Evolutionary conservation across 2,113 vertebrate genomes (phyloP), one percentile per base, ranked within the genome.

Genomic region (Malurus melanocephalus): DNA sequence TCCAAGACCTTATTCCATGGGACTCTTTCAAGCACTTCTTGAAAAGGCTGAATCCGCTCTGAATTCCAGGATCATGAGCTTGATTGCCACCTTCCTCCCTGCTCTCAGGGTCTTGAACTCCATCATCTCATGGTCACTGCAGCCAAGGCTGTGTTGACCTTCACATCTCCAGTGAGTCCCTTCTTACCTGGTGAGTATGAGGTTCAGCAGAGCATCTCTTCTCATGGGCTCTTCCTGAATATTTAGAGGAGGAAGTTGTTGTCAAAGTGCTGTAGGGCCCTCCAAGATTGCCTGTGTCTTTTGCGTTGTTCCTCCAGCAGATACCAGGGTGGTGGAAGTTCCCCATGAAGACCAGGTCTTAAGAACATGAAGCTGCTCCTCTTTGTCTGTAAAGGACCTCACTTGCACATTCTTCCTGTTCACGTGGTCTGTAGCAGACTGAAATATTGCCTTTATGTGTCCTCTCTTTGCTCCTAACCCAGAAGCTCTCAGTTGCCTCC

Each of bases 161-260:
- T 78, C 40, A 9, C 23, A 8, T 59, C 11, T 11, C 11, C 21
- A 19, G 11, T 26, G 28, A 68, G 51, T 10, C 23, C 6, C 12
- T 68, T 32, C 51, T 59, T 78, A 10, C 42, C 24, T 51, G 66
- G 7, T 40, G 45, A 21, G 23, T 40, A 10, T 7, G 55, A 46
- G 13, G 24, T 60, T 35, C 66, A 74, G 46, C 32, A 56, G 7
- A 65, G 4, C 12, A n/a, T 51, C 48, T 57, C 6, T 14, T 38
- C 20, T 76, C 1, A 5, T 69, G 19, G 38, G 8, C 11, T 78
- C 4, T 19, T 69, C 5, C 24, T 0, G 1, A 22, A 42, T 46
- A 28, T 26, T 51, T 51, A n/a, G 35, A 74, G 21, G 7, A 49
- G 11, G 22, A 65, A 32, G 16, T 32, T 68, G 20, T 45, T 66